phyloP scores from a whole-genome alignment of 2,113 vertebrate species.

The Bufo gargarizans region DNA sequence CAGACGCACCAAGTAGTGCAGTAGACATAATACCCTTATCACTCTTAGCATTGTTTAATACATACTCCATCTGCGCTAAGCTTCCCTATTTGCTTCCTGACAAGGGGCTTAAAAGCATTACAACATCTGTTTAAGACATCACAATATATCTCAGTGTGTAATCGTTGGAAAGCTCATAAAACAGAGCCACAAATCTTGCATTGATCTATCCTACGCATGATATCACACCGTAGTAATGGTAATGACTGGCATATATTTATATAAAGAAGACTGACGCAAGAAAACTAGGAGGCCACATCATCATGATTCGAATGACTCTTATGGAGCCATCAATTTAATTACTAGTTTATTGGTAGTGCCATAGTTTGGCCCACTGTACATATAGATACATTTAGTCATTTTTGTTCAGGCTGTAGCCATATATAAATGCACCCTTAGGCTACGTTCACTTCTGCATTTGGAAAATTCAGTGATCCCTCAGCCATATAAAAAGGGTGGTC shows the following conservation, averaged over 20 bases:
- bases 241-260: constrained; percentile 30
- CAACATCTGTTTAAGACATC: constrained; percentile 45
- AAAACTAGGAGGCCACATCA: background rate
- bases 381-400: background rate
- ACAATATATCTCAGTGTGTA: constrained; percentile 26
- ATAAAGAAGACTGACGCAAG: background rate
- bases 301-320: background rate
- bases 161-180: constrained; percentile 9
- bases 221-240: background rate
- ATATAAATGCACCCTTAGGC: background rate
- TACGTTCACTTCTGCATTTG: too few relatives aligned
- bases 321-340: background rate
- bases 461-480: too few relatives aligned
- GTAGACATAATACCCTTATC: constrained; percentile 41
- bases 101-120: constrained; percentile 53
- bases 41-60: constrained; percentile 49
- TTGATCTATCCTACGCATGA: background rate
- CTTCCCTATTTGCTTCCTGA: constrained; percentile 50
- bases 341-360: background rate
- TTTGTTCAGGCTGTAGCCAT: background rate
- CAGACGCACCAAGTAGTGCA: background rate
- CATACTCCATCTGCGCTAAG: constrained; percentile 48
- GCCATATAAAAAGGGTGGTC: too few relatives aligned
- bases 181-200: constrained; percentile 10
- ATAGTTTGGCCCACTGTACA: background rate